Conservation (phyloP, 2,888 invertebrate genomes). For the Idaea dimidiata region DNA sequence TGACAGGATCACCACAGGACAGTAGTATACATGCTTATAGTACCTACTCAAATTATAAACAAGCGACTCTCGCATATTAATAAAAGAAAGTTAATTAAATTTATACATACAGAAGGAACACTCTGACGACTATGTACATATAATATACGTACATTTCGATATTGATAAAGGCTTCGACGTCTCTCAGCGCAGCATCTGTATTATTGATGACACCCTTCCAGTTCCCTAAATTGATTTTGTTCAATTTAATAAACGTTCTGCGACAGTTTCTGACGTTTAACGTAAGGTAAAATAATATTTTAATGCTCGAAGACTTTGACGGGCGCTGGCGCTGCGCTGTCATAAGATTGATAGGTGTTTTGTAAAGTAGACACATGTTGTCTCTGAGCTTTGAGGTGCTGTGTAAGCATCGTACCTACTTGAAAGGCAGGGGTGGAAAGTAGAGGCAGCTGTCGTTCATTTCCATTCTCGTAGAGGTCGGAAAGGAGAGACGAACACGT, state of each 20-base stretch:
- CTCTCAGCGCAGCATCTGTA: background rate
- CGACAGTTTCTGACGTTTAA: constrained; percentile 2
- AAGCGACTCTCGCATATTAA: background rate
- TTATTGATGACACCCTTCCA: constrained; percentile 19
- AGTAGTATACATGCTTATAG: too few relatives aligned
- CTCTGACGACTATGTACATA: background rate
- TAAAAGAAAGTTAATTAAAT: background rate
- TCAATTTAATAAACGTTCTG: constrained; percentile 8
- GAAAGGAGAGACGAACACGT: constrained; percentile 23
- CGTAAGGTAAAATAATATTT: constrained; percentile 1
- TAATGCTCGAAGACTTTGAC: constrained; percentile 3
- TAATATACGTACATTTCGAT: constrained; percentile 3
- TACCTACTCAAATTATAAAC: background rate
- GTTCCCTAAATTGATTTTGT: constrained; percentile 13
- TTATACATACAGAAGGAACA: background rate
- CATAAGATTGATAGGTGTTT: constrained; percentile 4
- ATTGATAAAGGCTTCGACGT: constrained; percentile 8
- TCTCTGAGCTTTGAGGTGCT: background rate
- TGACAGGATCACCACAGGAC: too few relatives aligned
- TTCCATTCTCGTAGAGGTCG: constrained; percentile 27
- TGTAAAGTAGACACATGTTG: constrained; percentile 2
- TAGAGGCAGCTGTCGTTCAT: constrained; percentile 14
- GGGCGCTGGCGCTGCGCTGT: background rate
- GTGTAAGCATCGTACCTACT: background rate
- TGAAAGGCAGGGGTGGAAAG: background rate